phyloP scores from a whole-genome alignment of 2,797 vertebrate species.

The Dermochelys coriacea region DNA sequence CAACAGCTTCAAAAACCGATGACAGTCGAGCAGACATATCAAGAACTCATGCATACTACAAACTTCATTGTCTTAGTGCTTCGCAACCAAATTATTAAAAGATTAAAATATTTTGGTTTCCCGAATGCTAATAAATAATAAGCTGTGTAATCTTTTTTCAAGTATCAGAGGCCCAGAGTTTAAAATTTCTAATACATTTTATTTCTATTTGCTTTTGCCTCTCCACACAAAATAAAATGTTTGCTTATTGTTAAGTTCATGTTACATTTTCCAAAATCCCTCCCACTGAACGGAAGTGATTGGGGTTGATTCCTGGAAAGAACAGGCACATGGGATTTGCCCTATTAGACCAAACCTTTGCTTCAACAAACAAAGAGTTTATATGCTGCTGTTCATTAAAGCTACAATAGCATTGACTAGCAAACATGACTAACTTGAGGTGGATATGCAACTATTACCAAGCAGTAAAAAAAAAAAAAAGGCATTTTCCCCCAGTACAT shows the following conservation, averaged over 20 bases:
- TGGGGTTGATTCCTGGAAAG: not conserved
- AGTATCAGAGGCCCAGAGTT: not conserved
- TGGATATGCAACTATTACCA: not conserved
- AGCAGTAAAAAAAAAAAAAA: not conserved
- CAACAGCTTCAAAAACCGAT: not conserved
- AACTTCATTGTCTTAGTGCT: not conserved
- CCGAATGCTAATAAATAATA: not conserved
- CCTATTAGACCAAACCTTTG: not conserved
- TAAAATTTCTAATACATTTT: not conserved
- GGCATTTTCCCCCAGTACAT: not conserved
- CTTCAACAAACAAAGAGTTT: not conserved
- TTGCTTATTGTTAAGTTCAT: not conserved
- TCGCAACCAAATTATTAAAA: not conserved
- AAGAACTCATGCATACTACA: not conserved
- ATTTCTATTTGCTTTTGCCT: not conserved
- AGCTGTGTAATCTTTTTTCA: not conserved
- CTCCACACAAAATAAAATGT: not conserved
- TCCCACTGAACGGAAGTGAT: not conserved
- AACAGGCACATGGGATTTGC: not conserved
- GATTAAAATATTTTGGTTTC: not conserved
- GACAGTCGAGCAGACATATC: not conserved
- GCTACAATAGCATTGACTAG: not conserved
- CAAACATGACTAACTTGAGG: not conserved
- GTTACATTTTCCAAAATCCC: not conserved
- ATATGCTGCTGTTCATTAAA: not conserved